Base-by-base conservation (phyloP, 35 echinoderm and acorn worm genomes). In the Chiridota heheva region DNA sequence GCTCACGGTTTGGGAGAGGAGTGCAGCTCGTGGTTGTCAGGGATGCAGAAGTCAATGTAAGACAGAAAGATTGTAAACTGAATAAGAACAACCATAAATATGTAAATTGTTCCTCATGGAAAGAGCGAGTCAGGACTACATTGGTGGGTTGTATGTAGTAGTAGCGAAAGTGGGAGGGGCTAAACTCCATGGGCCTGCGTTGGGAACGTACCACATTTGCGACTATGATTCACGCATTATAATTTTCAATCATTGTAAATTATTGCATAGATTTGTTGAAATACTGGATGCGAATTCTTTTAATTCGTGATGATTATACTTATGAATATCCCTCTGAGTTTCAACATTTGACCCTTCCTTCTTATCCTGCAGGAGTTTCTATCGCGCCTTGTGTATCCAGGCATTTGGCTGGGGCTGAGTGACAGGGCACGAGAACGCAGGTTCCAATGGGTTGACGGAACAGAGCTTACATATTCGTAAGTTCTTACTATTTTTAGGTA, bases 11-110 rank as follows among this genome's bases (percentile, higher is more conserved):
- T 46, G 69, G 69, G 16, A 18, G 2, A 1, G 41, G 25, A 20
- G 42, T 44, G 28, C 25, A 25, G 5, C 5, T 72, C 44, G 27
- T 44, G 30, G 42, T 41, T 18, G 40, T 44, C 31, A 72, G 33
- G 42, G 69, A 72, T 29, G 39, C 40, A 5, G 69, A 72, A 72
- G 17, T 72, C 6, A 72, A 72, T 44, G 69, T 72, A 44, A 72
- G 69, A 45, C 18, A 16, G 24, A 5, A 30, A 55, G 16, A 55
- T 55, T 15, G 16, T 55, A 55, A 15, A 55, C 16, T 17, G 16
- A 55, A 15, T 55, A 24, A 15, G 24, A 17, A 55, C 24, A 24
- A 15, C 16, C 24, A 55, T 55, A 55, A 15, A 55, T 55, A 55
- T 55, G 49, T 24, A 55, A 17, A 55, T 55, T 15, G 15, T 17